A percentile compares a stretch with the other conserved stretches of the same genome.
phyloP scores from a whole-genome alignment of 2,113 vertebrate genomes.

The Heterochromis multidens region DNA sequence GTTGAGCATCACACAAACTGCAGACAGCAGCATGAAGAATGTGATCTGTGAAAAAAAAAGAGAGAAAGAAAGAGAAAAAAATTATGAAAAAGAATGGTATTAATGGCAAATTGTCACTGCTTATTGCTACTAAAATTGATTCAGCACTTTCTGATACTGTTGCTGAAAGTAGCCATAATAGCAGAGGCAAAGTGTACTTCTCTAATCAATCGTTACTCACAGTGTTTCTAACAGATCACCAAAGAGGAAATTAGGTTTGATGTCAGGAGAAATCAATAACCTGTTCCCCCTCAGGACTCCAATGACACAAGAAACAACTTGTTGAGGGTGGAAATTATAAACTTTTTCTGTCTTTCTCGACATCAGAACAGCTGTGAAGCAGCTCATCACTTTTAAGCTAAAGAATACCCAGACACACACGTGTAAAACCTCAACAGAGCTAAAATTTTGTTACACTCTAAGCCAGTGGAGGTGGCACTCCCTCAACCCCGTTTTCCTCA shows the following conservation, averaged over 20 bases:
- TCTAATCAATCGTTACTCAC: constrained; percentile 2
- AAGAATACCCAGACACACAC: neutral
- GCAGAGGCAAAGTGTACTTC: neutral
- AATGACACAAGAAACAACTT: neutral
- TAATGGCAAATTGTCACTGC: neutral
- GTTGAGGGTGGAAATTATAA: neutral
- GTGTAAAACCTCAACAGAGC: neutral
- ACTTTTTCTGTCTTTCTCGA: neutral
- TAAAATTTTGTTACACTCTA: constrained; percentile 9
- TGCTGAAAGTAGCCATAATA: neutral
- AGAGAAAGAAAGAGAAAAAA: constrained; percentile 12
- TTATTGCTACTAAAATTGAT: neutral
- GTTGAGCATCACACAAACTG: constrained; percentile 98
- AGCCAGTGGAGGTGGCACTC: constrained; percentile 15
- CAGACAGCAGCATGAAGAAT: constrained; percentile 98
- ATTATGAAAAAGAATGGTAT: neutral
- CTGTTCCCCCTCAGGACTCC: neutral
- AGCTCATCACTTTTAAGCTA: neutral
- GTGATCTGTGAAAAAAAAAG: constrained; percentile 83
- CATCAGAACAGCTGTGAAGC: neutral
- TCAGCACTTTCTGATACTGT: neutral
- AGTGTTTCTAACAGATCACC: neutral
- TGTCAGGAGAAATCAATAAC: constrained; percentile 42
- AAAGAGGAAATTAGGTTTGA: constrained; percentile 24
- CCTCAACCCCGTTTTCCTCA: neutral